phyloP scores from a whole-genome alignment of 2,888 invertebrate genomes.

The Drosophila ochracea region DNA sequence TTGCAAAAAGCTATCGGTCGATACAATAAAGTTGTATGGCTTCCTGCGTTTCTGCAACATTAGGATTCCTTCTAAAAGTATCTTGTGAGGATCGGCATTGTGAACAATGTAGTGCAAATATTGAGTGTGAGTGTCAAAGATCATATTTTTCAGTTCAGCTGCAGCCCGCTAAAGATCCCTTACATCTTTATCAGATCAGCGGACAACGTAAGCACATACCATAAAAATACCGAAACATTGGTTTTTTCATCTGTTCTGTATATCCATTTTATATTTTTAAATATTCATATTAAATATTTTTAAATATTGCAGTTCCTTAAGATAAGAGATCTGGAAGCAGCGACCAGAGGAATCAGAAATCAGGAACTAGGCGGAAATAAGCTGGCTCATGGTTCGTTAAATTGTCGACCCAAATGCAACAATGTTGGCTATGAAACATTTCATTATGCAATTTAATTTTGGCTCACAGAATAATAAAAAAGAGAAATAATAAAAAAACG shows the following conservation, averaged over 20 bases:
- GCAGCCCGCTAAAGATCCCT: background rate
- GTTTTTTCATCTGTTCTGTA: too few species aligned
- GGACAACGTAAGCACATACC: background rate
- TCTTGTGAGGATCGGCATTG: background rate
- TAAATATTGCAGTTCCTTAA: background rate
- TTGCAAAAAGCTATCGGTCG: background rate
- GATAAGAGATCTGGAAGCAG: background rate
- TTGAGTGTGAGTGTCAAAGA: too few species aligned
- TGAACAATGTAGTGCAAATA: background rate
- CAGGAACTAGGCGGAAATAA: background rate
- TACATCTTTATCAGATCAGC: background rate
- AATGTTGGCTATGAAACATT: conserved; percentile 24
- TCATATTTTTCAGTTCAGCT: background rate
- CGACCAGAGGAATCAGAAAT: background rate
- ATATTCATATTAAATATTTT: too few species aligned
- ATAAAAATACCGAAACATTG: too few species aligned
- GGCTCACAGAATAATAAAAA: background rate
- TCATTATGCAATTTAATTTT: conserved; percentile 46
- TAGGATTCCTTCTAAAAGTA: background rate
- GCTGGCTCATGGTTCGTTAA: background rate
- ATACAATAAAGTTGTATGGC: background rate
- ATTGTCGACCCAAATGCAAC: conserved; percentile 9
- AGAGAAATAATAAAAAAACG: conserved; percentile 12
- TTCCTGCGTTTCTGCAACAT: background rate
- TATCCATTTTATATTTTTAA: background rate